Evolutionary conservation across 2,797 vertebrate genomes (phyloP).

Genomic region (Delichon dasypus): DNA sequence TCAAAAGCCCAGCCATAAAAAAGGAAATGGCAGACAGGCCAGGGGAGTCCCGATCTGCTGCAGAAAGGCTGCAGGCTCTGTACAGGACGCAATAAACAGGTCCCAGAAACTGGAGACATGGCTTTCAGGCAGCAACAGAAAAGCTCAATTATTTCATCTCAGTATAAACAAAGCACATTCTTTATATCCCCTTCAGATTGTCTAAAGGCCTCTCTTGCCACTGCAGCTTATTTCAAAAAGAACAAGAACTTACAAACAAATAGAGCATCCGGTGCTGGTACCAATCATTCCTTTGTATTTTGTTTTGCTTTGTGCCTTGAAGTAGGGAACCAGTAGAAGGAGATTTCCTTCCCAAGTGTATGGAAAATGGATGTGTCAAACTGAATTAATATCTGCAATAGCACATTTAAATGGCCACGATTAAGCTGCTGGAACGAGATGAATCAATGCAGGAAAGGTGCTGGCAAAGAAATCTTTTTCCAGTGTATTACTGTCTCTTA

Average conservation of each 20-base stretch:
- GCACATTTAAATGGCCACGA: constrained; percentile 53
- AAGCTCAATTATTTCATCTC: constrained; percentile 46
- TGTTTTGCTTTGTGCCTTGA: constrained; percentile 22
- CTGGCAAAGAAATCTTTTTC: constrained; percentile 55
- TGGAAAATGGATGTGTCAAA: constrained; percentile 58
- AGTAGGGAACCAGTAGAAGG: not conserved
- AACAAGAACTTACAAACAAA: constrained; percentile 37
- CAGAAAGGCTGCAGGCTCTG: constrained; percentile 30
- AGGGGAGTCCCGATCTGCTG: constrained; percentile 11
- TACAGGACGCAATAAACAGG: not conserved
- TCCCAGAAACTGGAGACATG: constrained; percentile 19
- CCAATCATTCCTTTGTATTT: constrained; percentile 15
- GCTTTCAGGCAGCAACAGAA: constrained; percentile 26
- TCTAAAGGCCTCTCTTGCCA: constrained; percentile 41
- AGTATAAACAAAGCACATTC: constrained; percentile 31
- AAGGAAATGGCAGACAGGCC: constrained; percentile 32
- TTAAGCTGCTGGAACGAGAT: constrained; percentile 66
- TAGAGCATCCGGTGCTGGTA: constrained; percentile 37
- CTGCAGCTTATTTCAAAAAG: constrained; percentile 25
- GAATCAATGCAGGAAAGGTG: constrained; percentile 50
- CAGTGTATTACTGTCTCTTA: constrained; percentile 46
- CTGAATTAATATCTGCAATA: constrained; percentile 60
- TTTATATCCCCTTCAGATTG: constrained; percentile 39
- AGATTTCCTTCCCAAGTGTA: constrained; percentile 49
- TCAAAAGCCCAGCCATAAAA: constrained; percentile 41